These are phyloP conservation scores for Drosophila virilis DNA, from an alignment of 1,140 invertebrate genomes.

Conservation along the genomic window DNA sequence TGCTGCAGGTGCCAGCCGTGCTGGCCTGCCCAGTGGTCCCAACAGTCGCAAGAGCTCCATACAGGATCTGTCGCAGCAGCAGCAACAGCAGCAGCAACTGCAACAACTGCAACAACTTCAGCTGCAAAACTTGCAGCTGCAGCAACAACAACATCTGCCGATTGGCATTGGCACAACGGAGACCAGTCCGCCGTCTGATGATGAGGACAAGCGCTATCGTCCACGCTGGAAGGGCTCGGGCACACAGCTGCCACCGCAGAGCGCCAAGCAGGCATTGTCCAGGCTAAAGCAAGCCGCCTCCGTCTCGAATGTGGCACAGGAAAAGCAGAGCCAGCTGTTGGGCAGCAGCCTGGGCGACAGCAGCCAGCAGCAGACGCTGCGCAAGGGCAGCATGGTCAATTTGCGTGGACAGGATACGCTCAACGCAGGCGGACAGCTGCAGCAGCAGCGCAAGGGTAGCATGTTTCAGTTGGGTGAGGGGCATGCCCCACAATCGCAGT, in stretches of 20 bases:
- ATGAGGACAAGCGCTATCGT: constrained; percentile 72
- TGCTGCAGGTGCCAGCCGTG: constrained; percentile 71
- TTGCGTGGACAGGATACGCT: constrained; percentile 48
- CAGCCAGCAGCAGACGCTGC: constrained; percentile 46
- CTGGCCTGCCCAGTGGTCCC: constrained; percentile 75
- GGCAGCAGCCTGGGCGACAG: constrained; percentile 39
- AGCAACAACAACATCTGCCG: constrained; percentile 55
- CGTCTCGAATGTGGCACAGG: constrained; percentile 74
- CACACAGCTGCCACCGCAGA: constrained; percentile 79
- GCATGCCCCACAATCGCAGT: constrained; percentile 40
- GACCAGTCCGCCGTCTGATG: constrained; percentile 85
- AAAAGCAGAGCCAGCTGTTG: constrained; percentile 58
- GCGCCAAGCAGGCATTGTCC: constrained; percentile 75
- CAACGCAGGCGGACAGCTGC: constrained; percentile 21
- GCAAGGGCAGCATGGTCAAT: constrained; percentile 66
- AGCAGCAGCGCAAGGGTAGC: constrained; percentile 61
- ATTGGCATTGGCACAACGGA: constrained; percentile 79
- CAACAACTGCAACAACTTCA: constrained; percentile 51
- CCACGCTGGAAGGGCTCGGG: constrained; percentile 84
- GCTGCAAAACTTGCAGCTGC: constrained; percentile 45
- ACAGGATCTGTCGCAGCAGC: constrained; percentile 72
- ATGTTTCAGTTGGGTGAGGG: constrained; percentile 71
- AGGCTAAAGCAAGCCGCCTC: constrained; percentile 78
- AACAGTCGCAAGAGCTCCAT: constrained; percentile 79
- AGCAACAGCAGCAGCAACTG: constrained; percentile 25